Evolutionary conservation across 2,888 invertebrate species (phyloP), one percentile per base, ranked within the genome.

Genomic region (Pollenia labialis): DNA sequence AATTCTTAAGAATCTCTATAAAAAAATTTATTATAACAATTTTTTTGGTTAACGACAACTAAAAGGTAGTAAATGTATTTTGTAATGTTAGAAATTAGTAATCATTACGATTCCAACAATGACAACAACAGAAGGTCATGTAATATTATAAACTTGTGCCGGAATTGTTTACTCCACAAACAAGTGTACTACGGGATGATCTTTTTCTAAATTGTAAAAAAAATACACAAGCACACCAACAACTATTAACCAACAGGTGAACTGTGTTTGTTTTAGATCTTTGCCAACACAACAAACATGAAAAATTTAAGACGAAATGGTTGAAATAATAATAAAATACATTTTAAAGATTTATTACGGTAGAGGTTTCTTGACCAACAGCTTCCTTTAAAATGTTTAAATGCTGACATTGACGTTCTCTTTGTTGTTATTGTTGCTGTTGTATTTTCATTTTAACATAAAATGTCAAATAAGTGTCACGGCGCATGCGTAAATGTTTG

Each of bases 391-490:
- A 62, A 68, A 75, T 72, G 56, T 77, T 75, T 23, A 32, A 32
- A 23, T 54, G 52, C 32, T 80, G 82, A 46, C 74, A 60, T 74
- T 85, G 74, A 81, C 44, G 44, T 58, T 60, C 8, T 16, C 42
- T n/a, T 48, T 62, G n/a, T 54, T 62, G 56, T 62, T 66, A 44
- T 32, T 62, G 54, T 48, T 74, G 46, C 16, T 50, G 4, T 74
- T 71, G 69, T 77, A 23, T 69, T 60, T 76, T 18, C 69, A 62
- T 76, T 80, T 69, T 74, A 87, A 87, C 87, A 87, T 84, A 68
- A 87, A 87, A 87, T 87, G 87, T 87, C 87, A 87, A 87, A 87
- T 87, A 87, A 87, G 84, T 87, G 87, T 87, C 87, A 87, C 87
- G 77, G 84, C 84, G 77, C 87, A 87, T 87, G 87, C 87, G 87